These are phyloP conservation scores for Disparrhopalites patrizii DNA, from an alignment of 2,888 invertebrate genomes.

Conservation along the genomic window DNA sequence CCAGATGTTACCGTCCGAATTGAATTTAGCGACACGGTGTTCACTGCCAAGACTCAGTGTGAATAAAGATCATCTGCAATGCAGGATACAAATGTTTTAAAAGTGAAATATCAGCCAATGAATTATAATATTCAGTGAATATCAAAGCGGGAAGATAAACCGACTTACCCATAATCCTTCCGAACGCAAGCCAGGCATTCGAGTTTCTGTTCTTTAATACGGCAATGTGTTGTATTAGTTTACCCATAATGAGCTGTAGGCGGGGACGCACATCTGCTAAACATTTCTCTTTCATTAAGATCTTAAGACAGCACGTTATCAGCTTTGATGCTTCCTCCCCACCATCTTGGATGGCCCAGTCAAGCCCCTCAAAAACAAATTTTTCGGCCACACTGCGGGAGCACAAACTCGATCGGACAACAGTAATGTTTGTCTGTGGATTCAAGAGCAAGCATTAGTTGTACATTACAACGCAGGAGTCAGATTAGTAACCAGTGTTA, in stretches of 20 bases:
- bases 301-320: constrained; percentile 28
- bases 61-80: constrained; percentile 14
- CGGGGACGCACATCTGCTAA: constrained; percentile 31
- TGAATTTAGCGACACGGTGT: no score
- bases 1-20: no score
- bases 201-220: constrained; percentile 32
- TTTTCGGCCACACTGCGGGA: constrained; percentile 30
- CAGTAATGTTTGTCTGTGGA: constrained; percentile 6
- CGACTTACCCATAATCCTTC: constrained; percentile 39
- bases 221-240: constrained; percentile 37
- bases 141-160: background rate
- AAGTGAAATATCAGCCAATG: background rate
- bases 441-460: background rate
- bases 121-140: background rate
- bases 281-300: constrained; percentile 29
- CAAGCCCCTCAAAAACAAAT: constrained; percentile 41
- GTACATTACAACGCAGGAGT: no score
- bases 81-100: background rate
- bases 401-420: constrained; percentile 20
- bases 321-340: constrained; percentile 37
- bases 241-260: constrained; percentile 32
- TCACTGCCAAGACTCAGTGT: no score
- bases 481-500: no score
- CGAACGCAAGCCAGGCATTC: constrained; percentile 41
- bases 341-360: constrained; percentile 40